phyloP scores from a whole-genome alignment of 1,140 invertebrate species.

The Venustaconcha ellipsiformis region DNA sequence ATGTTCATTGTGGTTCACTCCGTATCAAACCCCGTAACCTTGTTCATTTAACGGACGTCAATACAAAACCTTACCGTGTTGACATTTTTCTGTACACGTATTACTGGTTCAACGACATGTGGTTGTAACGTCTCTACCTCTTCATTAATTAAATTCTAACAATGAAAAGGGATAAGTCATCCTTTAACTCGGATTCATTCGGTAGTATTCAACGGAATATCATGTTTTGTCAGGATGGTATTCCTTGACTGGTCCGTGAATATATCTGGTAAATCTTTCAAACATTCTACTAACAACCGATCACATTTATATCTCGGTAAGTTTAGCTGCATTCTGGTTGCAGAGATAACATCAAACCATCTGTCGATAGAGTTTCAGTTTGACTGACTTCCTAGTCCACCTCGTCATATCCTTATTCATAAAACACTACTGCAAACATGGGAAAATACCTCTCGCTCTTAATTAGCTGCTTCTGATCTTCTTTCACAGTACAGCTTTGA shows the following conservation, averaged over 20 bases:
- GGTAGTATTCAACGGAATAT: not conserved
- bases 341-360: not conserved
- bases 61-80: conserved; percentile 67
- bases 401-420: not conserved
- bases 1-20: conserved; percentile 40
- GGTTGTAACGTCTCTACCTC: conserved; percentile 65
- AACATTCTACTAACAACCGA: not conserved
- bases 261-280: conserved; percentile 13
- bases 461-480: not conserved
- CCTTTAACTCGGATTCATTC: no score
- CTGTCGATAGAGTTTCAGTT: not conserved
- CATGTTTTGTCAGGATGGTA: conserved; percentile 48
- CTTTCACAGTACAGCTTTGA: conserved; percentile 16
- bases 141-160: conserved; percentile 38
- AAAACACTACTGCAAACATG: not conserved
- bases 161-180: no score
- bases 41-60: conserved; percentile 65
- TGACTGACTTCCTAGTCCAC: not conserved
- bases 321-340: not conserved
- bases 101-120: conserved; percentile 71
- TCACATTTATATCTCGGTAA: conserved; percentile 1
- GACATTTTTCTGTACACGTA: conserved; percentile 68
- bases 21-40: conserved; percentile 14
- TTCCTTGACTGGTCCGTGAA: conserved; percentile 34
- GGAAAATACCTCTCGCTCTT: not conserved